phyloP scores from a whole-genome alignment of 2,888 invertebrate genomes.

The Entomobrya multifasciata region DNA sequence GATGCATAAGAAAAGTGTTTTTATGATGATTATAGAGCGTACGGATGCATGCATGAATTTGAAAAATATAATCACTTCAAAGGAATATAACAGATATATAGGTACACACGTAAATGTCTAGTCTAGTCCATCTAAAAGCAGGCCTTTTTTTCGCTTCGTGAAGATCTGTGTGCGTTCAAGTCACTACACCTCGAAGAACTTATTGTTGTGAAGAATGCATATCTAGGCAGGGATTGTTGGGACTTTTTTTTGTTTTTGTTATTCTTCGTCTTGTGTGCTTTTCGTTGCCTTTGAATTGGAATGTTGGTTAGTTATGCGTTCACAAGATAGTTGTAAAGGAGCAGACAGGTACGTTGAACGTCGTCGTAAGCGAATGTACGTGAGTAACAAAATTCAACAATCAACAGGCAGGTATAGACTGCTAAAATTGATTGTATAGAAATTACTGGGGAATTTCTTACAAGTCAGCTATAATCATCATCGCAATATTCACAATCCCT shows the following conservation, averaged over 20 bases:
- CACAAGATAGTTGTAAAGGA: conserved; percentile 54
- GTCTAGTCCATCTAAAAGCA: no score
- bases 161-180: conserved; percentile 14
- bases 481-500: no score
- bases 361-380: conserved; percentile 11
- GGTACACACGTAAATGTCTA: background rate
- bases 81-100: background rate
- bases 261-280: conserved; percentile 29
- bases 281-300: conserved; percentile 48
- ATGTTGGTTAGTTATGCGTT: conserved; percentile 38
- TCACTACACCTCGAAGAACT: conserved; percentile 31
- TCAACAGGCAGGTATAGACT: background rate
- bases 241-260: conserved; percentile 52
- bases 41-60: conserved; percentile 39
- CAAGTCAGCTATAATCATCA: conserved; percentile 36
- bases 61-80: conserved; percentile 44
- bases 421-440: conserved; percentile 11
- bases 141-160: conserved; percentile 31
- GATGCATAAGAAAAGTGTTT: background rate
- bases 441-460: conserved; percentile 60
- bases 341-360: conserved; percentile 33
- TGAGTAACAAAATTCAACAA: background rate
- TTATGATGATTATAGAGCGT: background rate
- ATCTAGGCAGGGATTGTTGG: conserved; percentile 1
- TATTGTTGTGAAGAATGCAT: conserved; percentile 44